Percentiles rank a stretch among this genome's conserved stretches.
phyloP scores from a whole-genome alignment of 2,113 vertebrate species.

The Tricholaema leucomelas region DNA sequence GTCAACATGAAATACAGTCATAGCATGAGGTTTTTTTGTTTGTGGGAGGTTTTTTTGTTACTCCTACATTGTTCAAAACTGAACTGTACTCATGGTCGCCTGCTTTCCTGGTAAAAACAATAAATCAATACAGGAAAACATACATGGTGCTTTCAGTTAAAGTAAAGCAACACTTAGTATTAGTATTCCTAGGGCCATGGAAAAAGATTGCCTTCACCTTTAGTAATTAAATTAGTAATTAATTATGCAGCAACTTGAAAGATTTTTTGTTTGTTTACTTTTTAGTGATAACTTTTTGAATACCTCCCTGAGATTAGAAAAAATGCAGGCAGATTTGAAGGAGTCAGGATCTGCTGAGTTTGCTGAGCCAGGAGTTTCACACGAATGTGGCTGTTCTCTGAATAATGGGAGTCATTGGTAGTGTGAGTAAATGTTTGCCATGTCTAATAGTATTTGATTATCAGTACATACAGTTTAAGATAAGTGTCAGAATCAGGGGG shows the following conservation, averaged over 20 bases:
- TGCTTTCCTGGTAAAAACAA: neutral
- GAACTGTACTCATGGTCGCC: neutral
- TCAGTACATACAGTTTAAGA: neutral
- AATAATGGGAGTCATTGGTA: neutral
- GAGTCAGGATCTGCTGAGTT: neutral
- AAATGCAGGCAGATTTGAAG: neutral
- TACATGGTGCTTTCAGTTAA: neutral
- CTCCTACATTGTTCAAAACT: neutral
- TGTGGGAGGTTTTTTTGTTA: rapidly evolving
- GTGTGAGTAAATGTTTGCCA: neutral
- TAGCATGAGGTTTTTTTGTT: neutral
- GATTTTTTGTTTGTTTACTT: neutral
- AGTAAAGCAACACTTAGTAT: neutral
- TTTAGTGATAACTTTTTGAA: neutral
- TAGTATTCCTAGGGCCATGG: neutral
- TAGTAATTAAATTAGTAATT: neutral
- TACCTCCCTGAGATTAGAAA: neutral
- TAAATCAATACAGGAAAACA: neutral
- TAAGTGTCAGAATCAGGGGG: neutral
- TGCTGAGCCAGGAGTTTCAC: neutral
- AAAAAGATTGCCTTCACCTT: neutral
- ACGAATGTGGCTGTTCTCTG: neutral
- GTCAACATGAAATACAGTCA: neutral
- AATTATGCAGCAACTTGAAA: neutral
- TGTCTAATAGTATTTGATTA: neutral